Evolutionary conservation across 2,797 vertebrate genomes (phyloP).

Genomic region (Bryconaethiops microstoma): DNA sequence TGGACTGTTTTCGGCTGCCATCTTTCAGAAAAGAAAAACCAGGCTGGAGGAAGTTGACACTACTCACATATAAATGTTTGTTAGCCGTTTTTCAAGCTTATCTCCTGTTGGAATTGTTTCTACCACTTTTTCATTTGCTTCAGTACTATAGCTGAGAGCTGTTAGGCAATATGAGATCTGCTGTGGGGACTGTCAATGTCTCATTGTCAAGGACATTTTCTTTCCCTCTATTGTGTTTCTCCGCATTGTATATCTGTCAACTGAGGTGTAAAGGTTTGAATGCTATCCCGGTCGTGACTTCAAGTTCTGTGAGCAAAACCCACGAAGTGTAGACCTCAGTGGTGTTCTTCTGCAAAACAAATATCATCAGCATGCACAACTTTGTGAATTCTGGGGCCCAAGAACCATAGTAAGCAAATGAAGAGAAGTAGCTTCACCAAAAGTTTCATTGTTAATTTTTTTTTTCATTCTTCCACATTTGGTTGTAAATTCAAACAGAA

Average conservation of each 20-base stretch:
- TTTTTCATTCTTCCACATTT: slow-evolving; percentile 64
- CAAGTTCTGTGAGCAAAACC: background rate
- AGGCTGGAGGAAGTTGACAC: background rate
- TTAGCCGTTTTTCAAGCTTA: slow-evolving; percentile 2
- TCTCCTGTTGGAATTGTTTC: background rate
- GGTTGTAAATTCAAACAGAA: slow-evolving; percentile 72
- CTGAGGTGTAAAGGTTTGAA: background rate
- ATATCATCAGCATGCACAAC: slow-evolving; percentile 56
- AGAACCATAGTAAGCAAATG: slow-evolving; percentile 52
- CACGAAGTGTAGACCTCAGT: background rate
- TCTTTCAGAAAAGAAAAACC: background rate
- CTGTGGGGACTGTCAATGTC: background rate
- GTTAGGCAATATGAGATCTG: background rate
- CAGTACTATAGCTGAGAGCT: background rate
- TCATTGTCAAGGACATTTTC: background rate
- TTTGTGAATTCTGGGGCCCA: slow-evolving; percentile 28
- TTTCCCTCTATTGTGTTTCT: background rate
- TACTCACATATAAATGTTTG: background rate
- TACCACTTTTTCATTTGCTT: background rate
- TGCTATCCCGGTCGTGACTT: background rate
- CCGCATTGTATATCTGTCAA: background rate
- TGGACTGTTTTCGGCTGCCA: background rate
- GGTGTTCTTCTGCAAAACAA: slow-evolving; percentile 41
- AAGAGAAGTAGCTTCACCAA: slow-evolving; percentile 66
- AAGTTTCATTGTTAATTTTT: slow-evolving; percentile 63